Base-by-base conservation (phyloP, 1,140 invertebrate species). In the Coptotermes formosanus region DNA sequence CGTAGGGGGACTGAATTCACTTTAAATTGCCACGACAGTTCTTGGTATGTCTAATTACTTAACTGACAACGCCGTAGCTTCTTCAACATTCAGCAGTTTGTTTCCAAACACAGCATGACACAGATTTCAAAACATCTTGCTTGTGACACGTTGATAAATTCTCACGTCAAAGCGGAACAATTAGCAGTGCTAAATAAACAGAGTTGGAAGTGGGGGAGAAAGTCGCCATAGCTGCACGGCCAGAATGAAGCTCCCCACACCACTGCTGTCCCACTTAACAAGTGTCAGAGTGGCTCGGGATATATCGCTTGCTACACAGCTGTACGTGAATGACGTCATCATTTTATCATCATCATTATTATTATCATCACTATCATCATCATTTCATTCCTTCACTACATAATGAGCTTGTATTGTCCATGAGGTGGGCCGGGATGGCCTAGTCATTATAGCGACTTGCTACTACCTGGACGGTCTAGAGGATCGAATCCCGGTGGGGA, bases 171-270 rank as follows among this genome's bases (percentile, higher is more conserved):
- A 30, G 64, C 2, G n/a, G 25, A 30, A 14, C 64, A n/a, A 75
- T 75, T 75, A 75, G 64, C n/a, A 25, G 64, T 11, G 64, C n/a
- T 75, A 30, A 75, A 75, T 75, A 75, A 75, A 75, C 64, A 75
- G n/a, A 75, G 6, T n/a, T 9, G 25, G 25, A 59, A 75, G 64
- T n/a, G 64, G 64, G 30, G 64, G 64, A 75, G 64, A 75, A 75
- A 75, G 64, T 75, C 64, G 9, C n/a, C 64, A 75, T 75, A 75
- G 25, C 25, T 11, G n/a, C 64, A 75, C n/a, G n/a, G 64, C 6
- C 25, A 75, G 25, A 75, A 75, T 3, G 1, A 75, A 21, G n/a
- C 64, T 30, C n/a, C 14, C 64, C 64, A 3, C 64, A n/a, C 64
- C 64, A 11, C 2, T 8, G n/a, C 25, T 30, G 64, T 30, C 14